Percentiles rank a stretch among this genome's conserved stretches.
phyloP scores from a whole-genome alignment of 2,113 vertebrate genomes.

The Caloenas nicobarica region DNA sequence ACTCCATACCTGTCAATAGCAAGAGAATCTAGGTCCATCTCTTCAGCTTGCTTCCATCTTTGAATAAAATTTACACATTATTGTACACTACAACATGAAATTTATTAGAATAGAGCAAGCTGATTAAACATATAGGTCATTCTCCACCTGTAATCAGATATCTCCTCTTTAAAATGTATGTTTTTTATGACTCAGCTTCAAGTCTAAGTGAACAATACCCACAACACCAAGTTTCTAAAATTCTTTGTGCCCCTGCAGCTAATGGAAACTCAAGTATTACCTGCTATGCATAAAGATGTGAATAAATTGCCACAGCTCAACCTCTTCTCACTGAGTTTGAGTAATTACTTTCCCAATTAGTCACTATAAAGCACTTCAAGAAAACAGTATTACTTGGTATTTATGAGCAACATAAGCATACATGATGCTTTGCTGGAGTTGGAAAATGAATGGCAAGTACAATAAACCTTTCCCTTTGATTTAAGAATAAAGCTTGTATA shows the following conservation, averaged over 20 bases:
- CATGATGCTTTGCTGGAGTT: background rate
- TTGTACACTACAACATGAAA: background rate
- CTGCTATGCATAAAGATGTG: background rate
- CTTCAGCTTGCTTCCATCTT: background rate
- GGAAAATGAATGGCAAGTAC: background rate
- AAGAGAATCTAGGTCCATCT: background rate
- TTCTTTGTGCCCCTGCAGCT: constrained; percentile 23
- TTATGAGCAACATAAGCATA: background rate
- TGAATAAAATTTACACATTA: background rate
- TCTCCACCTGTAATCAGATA: background rate
- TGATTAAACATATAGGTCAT: background rate
- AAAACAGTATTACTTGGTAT: background rate
- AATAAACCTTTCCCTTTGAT: background rate
- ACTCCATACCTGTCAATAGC: background rate
- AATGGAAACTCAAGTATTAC: constrained; percentile 44
- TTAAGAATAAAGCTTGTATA: background rate
- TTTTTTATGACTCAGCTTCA: background rate
- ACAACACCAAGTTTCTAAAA: background rate
- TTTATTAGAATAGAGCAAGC: background rate
- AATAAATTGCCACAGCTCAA: constrained; percentile 41
- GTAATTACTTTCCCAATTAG: constrained; percentile 24
- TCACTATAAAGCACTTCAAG: background rate
- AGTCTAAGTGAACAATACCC: background rate
- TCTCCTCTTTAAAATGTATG: background rate
- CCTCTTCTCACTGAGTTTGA: background rate